Conservation (phyloP, 2,888 invertebrate species). For the Ophraella communa region DNA sequence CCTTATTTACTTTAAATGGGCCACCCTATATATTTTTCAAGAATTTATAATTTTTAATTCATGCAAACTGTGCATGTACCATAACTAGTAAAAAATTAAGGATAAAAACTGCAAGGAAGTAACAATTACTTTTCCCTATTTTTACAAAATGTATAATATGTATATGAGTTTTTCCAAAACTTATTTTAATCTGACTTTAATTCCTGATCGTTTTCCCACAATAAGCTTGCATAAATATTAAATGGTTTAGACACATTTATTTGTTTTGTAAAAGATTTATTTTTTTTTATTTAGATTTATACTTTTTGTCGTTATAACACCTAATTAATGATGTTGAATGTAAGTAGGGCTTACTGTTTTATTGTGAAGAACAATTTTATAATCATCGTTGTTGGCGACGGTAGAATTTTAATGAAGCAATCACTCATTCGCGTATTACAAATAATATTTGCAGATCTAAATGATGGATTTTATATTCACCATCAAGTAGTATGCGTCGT, state of each 20-base stretch:
- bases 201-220: too few species aligned
- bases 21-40: too few species aligned
- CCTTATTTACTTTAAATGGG: too few species aligned
- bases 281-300: not conserved
- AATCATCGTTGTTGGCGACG: not conserved
- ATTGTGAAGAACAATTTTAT: not conserved
- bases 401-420: not conserved
- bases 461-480: not conserved
- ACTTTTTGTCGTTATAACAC: not conserved
- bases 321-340: not conserved
- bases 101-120: too few species aligned
- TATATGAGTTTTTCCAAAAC: too few species aligned
- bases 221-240: too few species aligned
- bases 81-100: too few species aligned
- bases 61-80: too few species aligned
- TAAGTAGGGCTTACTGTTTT: not conserved
- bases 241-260: not conserved
- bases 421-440: not conserved
- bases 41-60: too few species aligned
- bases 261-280: not conserved
- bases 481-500: not conserved
- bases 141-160: too few species aligned
- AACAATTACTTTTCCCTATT: too few species aligned
- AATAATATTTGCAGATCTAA: slow-evolving; percentile 1
- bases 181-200: too few species aligned